Base-by-base conservation (phyloP, 1,140 invertebrate species). In the Stegodyphus mimosarum region DNA sequence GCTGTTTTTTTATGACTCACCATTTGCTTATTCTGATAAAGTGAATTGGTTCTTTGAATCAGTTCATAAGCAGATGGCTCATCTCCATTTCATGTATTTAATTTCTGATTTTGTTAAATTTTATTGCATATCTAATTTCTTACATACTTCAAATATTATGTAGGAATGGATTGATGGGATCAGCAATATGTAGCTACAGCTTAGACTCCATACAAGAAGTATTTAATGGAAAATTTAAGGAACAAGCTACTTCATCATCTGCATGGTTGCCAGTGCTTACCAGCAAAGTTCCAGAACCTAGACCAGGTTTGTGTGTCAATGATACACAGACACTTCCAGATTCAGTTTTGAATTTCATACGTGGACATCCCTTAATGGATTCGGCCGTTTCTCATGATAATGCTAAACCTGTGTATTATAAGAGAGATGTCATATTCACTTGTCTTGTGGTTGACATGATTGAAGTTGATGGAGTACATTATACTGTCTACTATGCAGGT, bases 291-390 rank as follows among this genome's bases (percentile, higher is more conserved):
- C 97, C 96, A 0, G 95, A 95, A 86, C 96, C 96, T 13, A 92
- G 97, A 87, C 97, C 97, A 0, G 96, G 96, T 75, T 94, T 94
- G 81, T 98, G 96, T 91, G 95, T 96, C 87, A 96, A 97, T 89
- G 95, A 97, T 89, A 97, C 96, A 0, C 94, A 95, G 88, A 94
- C 94, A 18, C 90, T 97, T 74, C 95, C 95, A 6, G 92, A 93
- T 91, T 95, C 94, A 33, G 96, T 97, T 1, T 92, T 98, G 76
- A 97, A 98, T 90, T 99, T 99, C 91, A 97, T 98, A 88, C 94
- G 96, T 88, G 96, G 95, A n/a, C 97, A 99, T 92, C 96, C 97
- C 13, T 91, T 99, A 78, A 98, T 99, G 97, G 96, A 98, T 91
- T 95, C 95, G 77, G 95, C 96, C n/a, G 95, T 97, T 67, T 93